phyloP scores from a whole-genome alignment of 2,113 vertebrate species.

The Hydrochoerus hydrochaeris region DNA sequence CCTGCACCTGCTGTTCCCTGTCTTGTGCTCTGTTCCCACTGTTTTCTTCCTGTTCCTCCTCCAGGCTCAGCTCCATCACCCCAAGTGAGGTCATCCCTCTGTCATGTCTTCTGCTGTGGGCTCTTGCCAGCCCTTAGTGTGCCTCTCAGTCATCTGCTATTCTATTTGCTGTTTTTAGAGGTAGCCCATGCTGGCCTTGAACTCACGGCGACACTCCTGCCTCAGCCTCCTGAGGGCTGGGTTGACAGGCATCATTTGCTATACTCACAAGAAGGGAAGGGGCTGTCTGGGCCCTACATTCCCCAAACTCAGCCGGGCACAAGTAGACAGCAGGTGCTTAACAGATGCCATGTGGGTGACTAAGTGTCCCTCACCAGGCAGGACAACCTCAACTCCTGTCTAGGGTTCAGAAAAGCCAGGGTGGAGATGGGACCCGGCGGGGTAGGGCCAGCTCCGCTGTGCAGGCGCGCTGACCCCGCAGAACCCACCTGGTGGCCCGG shows the following conservation, averaged over 20 bases:
- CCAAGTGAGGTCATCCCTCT: not conserved
- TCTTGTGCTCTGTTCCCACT: not conserved
- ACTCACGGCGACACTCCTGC: not conserved
- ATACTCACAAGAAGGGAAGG: not conserved
- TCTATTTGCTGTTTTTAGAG: not conserved
- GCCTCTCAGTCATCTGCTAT: not conserved
- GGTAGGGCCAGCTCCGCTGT: no score
- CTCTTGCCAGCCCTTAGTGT: not conserved
- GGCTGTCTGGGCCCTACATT: not conserved
- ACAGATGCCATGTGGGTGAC: not conserved
- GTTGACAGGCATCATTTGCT: not conserved
- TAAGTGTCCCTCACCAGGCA: not conserved
- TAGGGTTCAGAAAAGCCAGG: not conserved
- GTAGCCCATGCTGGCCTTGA: not conserved
- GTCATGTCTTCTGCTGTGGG: not conserved
- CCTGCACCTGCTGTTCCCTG: not conserved
- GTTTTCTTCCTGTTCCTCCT: not conserved
- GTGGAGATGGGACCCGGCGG: not conserved
- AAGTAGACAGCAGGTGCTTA: not conserved
- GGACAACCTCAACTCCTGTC: not conserved
- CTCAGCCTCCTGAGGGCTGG: not conserved
- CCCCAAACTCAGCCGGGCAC: not conserved
- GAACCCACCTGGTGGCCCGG: slow-evolving; percentile 66
- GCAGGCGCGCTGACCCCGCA: accelerated
- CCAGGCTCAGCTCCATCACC: not conserved